Percentiles rank a stretch among this genome's conserved stretches.
These are phyloP conservation scores for Gasterosteus aculeatus DNA, from an alignment of 2,113 vertebrate species.

Conservation along the genomic window DNA sequence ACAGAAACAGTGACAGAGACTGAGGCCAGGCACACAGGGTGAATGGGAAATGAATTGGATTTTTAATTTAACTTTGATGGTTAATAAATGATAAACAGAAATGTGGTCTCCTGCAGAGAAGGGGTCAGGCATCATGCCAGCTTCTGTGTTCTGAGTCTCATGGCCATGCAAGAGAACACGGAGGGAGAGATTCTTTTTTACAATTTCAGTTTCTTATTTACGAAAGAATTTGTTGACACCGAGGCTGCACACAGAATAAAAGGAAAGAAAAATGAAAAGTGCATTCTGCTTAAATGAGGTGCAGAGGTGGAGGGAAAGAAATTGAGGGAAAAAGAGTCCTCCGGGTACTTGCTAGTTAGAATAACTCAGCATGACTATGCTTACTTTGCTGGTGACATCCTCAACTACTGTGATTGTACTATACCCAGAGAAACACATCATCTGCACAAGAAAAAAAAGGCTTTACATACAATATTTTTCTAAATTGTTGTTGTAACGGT, in stretches of 20 bases:
- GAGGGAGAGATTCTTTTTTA: background rate
- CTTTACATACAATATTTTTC: background rate
- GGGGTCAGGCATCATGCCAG: constrained; percentile 48
- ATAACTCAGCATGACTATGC: constrained; percentile 13
- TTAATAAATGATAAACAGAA: constrained; percentile 49
- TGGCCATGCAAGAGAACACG: constrained; percentile 11
- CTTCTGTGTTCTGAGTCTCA: constrained; percentile 30
- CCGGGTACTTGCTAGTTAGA: constrained; percentile 35
- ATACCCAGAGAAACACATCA: background rate
- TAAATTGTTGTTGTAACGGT: background rate
- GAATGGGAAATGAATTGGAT: constrained; percentile 20
- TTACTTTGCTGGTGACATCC: constrained; percentile 12
- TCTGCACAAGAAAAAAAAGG: background rate
- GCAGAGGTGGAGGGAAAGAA: constrained; percentile 7
- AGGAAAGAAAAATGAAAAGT: constrained; percentile 4
- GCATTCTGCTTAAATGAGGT: constrained; percentile 10
- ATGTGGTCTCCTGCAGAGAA: constrained; percentile 37
- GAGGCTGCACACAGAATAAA: constrained; percentile 18
- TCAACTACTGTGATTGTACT: background rate
- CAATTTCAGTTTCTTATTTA: constrained; percentile 25
- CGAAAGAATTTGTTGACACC: constrained; percentile 29
- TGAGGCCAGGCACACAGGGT: constrained; percentile 19
- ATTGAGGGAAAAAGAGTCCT: background rate
- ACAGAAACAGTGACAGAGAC: constrained; percentile 21
- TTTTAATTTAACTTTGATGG: constrained; percentile 14